Evolutionary conservation across 64 coral and sea anemone species (phyloP), one percentile per base, ranked within the genome.

Genomic region (Montipora cactus): DNA sequence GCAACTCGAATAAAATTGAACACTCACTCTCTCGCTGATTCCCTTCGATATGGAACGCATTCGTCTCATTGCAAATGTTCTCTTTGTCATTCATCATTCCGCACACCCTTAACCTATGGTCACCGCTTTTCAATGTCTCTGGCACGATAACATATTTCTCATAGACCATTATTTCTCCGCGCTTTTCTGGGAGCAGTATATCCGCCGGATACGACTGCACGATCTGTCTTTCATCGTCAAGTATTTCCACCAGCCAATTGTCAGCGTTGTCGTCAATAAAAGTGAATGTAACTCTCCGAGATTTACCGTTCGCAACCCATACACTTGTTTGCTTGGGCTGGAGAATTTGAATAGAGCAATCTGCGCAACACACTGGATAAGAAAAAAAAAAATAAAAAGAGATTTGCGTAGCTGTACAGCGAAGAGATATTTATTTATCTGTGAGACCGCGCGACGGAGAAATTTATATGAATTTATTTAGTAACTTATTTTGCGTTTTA

Each of bases 271-370:
- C 87, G 13, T 92, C 87, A 14, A 5, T 37, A 71, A 73, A 84
- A 4, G 47, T 72, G 25, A 96, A 93, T 0, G 77, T 14, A 12
- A 96, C 90, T 48, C 87, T 77, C 51, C 95, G 79, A 46, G 78
- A 5, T 47, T 86, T 96, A 13, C 87, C 91, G 69, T 96, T 96
- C 12, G 91, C 91, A 5, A 93, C 95, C 95, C 95, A 96, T 50
- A 96, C n/a, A 22, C 86, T 86, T 7, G 95, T 78, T n/a, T 80
- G 58, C 55, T 87, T 89, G 0, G 95, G 95, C 25, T 85, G 80
- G n/a, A 73, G 25, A 21, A 94, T 90, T 76, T 77, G 45, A 12
- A 94, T 58, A 10, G 7, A 2, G 47, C 47, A 16, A 2, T 71
- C 7, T 13, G 66, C 64, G 15, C 68, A 16, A 16, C 66, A 21